Conservation (phyloP, 2,797 vertebrate genomes). For the Kryptopterus vitreolus region DNA sequence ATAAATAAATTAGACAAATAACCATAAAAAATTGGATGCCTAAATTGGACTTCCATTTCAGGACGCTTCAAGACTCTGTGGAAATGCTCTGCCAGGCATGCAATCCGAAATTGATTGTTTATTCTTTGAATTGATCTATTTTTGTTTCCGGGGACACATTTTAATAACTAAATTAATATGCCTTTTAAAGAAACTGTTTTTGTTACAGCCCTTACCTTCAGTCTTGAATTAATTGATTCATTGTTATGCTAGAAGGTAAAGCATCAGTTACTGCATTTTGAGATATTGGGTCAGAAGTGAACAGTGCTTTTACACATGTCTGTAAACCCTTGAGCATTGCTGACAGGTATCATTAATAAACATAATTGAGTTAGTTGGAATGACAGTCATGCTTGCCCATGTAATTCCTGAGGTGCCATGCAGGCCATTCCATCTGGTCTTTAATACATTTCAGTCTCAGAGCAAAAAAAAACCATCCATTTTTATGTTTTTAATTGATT, state of each 20-base stretch:
- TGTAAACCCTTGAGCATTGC: background rate
- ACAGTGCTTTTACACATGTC: background rate
- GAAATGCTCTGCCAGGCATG: background rate
- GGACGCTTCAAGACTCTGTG: background rate
- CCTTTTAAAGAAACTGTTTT: background rate
- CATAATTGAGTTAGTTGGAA: background rate
- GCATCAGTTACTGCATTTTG: background rate
- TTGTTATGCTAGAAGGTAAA: background rate
- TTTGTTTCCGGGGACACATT: background rate
- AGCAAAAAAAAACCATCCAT: background rate
- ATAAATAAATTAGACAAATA: background rate
- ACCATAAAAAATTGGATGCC: background rate
- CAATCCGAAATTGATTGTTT: background rate
- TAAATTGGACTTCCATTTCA: background rate
- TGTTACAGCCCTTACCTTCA: background rate
- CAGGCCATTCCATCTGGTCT: background rate
- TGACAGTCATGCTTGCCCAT: background rate
- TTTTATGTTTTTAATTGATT: background rate
- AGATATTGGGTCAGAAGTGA: background rate
- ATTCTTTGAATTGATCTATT: background rate
- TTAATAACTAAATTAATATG: background rate
- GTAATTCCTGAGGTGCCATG: background rate
- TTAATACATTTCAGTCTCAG: background rate
- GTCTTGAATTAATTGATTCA: background rate
- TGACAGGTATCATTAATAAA: conserved; percentile 15